These are phyloP conservation scores for Salminus brasiliensis DNA, from an alignment of 2,113 vertebrate species.

Conservation along the genomic window DNA sequence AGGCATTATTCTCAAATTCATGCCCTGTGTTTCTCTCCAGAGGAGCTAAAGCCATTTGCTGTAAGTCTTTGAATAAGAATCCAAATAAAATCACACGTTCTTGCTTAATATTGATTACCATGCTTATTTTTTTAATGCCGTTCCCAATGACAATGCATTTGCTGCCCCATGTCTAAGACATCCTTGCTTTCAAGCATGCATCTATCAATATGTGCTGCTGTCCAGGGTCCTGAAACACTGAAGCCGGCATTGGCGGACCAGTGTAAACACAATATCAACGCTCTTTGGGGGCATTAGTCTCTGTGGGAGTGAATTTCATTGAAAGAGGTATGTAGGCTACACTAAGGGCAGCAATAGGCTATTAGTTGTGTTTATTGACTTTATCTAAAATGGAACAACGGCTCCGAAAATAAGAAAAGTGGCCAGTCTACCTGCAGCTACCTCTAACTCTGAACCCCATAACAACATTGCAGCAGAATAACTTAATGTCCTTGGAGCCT, in stretches of 20 bases:
- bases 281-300: conserved; percentile 20
- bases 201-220: neutral
- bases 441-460: conserved; percentile 53
- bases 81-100: neutral
- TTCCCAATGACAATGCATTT: conserved; percentile 15
- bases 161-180: conserved; percentile 11
- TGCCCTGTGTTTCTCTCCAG: conserved; percentile 17
- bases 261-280: conserved; percentile 1
- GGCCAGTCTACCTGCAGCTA: neutral
- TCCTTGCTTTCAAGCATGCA: neutral
- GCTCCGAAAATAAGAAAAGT: neutral
- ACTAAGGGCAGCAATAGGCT: conserved; percentile 1
- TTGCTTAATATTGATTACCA: conserved; percentile 3
- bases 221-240: conserved; percentile 32
- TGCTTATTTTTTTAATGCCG: neutral
- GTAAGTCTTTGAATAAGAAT: neutral
- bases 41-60: neutral
- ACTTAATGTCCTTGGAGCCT: conserved; percentile 69
- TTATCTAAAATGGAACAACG: neutral
- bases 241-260: neutral
- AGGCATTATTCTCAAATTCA: neutral
- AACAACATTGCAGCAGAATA: conserved; percentile 56
- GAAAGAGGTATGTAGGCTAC: conserved; percentile 24
- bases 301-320: conserved; percentile 25
- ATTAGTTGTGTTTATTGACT: neutral